A percentile compares a stretch with the other conserved stretches of the same genome.
phyloP scores from a whole-genome alignment of 1,140 invertebrate genomes.

The Drosophila eugracilis region DNA sequence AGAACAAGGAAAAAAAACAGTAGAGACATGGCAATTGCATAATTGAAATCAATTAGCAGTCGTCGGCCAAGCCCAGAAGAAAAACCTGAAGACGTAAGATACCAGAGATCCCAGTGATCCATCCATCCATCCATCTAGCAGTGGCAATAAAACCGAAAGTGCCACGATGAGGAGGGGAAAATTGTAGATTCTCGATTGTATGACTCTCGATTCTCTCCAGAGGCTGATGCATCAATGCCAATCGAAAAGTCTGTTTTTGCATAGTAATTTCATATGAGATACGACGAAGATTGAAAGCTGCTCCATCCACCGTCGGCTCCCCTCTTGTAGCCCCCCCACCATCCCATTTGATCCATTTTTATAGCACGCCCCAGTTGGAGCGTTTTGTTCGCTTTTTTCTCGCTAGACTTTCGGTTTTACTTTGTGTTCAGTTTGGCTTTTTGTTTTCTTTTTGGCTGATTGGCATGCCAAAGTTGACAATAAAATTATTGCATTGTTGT shows the following conservation, averaged over 20 bases:
- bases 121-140: not conserved
- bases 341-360: not conserved
- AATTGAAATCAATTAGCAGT: slow-evolving; percentile 79
- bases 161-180: slow-evolving; percentile 50
- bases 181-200: slow-evolving; percentile 32
- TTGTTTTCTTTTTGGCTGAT: slow-evolving; percentile 30
- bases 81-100: slow-evolving; percentile 7
- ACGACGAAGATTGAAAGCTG: slow-evolving; percentile 43
- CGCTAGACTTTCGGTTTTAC: slow-evolving; percentile 52
- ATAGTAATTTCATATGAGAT: slow-evolving; percentile 36
- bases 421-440: slow-evolving; percentile 18
- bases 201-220: slow-evolving; percentile 3
- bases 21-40: slow-evolving; percentile 68
- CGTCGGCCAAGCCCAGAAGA: slow-evolving; percentile 43
- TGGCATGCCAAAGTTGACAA: slow-evolving; percentile 73
- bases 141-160: slow-evolving; percentile 67
- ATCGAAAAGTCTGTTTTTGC: slow-evolving; percentile 36
- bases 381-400: slow-evolving; percentile 28
- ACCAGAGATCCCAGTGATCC: not conserved
- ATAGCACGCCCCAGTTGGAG: slow-evolving; percentile 25
- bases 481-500: slow-evolving; percentile 70
- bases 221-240: slow-evolving; percentile 58
- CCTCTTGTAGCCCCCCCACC: not conserved
- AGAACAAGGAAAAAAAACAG: slow-evolving; percentile 6
- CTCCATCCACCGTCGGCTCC: slow-evolving; percentile 14